Conservation (phyloP, 2,113 vertebrate species). For the Labeo catla region DNA sequence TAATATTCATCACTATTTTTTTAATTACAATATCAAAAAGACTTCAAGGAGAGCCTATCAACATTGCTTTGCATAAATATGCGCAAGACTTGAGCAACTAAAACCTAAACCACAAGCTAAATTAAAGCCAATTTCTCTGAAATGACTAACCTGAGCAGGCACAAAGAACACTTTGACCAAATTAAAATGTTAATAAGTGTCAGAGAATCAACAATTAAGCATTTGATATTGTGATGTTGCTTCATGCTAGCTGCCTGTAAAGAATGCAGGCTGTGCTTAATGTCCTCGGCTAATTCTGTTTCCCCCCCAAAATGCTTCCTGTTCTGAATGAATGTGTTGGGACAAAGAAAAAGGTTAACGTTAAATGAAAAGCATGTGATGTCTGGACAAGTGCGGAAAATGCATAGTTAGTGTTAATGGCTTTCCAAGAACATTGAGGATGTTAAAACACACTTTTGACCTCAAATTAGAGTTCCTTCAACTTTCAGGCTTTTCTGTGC, state of each 20-base stretch:
- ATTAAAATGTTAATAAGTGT: constrained; percentile 64
- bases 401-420: constrained; percentile 58
- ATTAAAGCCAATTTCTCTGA: constrained; percentile 37
- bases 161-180: constrained; percentile 47
- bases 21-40: neutral
- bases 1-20: neutral
- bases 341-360: constrained; percentile 57
- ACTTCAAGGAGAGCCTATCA: neutral
- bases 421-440: constrained; percentile 57
- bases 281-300: constrained; percentile 51
- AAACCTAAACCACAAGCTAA: constrained; percentile 14
- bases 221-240: constrained; percentile 64
- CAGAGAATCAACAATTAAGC: constrained; percentile 58
- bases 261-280: constrained; percentile 49
- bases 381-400: constrained; percentile 47
- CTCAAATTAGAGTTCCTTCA: neutral
- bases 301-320: constrained; percentile 45
- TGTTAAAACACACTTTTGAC: constrained; percentile 25
- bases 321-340: constrained; percentile 57
- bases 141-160: constrained; percentile 54
- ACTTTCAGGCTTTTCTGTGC: neutral
- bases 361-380: constrained; percentile 64
- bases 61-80: neutral
- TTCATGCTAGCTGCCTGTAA: constrained; percentile 47
- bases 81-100: neutral